Evolutionary conservation across 2,888 invertebrate genomes (phyloP).

Genomic region (Nezara viridula): DNA sequence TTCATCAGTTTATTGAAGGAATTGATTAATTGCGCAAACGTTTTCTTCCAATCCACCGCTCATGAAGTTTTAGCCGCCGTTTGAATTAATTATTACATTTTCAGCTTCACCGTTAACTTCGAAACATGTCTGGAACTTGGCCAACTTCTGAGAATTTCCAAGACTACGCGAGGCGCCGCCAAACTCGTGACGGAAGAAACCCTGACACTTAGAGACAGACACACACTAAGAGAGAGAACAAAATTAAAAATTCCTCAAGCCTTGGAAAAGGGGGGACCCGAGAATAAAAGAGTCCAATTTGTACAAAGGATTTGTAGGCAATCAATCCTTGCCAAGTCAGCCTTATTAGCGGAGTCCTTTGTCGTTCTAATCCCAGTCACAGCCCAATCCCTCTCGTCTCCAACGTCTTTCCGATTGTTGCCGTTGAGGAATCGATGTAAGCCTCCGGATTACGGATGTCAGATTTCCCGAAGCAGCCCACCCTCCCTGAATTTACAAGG

Average conservation of each 20-base stretch:
- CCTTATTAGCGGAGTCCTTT: slow-evolving; percentile 49
- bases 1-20: not conserved
- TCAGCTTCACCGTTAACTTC: not conserved
- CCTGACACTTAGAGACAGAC: not conserved
- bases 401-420: slow-evolving; percentile 43
- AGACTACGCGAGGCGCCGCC: not conserved
- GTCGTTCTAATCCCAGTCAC: slow-evolving; percentile 16
- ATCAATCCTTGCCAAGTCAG: slow-evolving; percentile 53
- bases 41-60: not conserved
- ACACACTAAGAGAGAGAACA: not conserved
- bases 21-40: not conserved
- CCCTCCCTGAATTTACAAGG: not conserved
- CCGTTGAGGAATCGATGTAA: slow-evolving; percentile 16
- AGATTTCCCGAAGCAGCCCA: not conserved
- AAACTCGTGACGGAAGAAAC: not conserved
- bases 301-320: slow-evolving; percentile 47
- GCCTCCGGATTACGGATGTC: slow-evolving; percentile 13
- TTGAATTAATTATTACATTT: not conserved
- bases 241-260: slow-evolving; percentile 46
- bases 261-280: not conserved
- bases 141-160: not conserved
- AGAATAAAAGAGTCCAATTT: slow-evolving; percentile 56
- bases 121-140: not conserved
- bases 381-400: slow-evolving; percentile 14
- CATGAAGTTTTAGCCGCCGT: not conserved